A percentile compares a stretch with the other conserved stretches of the same genome.
Conservation (phyloP, 1,140 invertebrate species). For the Cydia pomonella region DNA sequence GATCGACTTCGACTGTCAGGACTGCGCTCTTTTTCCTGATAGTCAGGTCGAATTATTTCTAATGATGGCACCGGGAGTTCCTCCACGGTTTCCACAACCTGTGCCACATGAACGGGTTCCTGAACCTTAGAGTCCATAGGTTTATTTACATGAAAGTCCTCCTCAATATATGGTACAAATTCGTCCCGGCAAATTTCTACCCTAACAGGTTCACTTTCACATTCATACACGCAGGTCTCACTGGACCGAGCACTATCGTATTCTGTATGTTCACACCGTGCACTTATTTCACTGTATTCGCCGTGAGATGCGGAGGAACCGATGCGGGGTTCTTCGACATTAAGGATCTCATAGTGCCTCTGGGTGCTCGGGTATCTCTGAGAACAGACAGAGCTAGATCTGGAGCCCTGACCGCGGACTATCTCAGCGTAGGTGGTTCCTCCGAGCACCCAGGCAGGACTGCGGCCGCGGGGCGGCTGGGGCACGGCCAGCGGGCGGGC, state of each 20-base stretch:
- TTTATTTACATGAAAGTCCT: slow-evolving; percentile 32
- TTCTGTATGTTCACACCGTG: slow-evolving; percentile 19
- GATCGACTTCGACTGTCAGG: slow-evolving; percentile 50
- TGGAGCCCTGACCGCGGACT: slow-evolving; percentile 82
- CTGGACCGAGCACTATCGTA: slow-evolving; percentile 36
- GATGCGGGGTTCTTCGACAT: slow-evolving; percentile 29
- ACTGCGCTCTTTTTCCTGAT: slow-evolving; percentile 51
- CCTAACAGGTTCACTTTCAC: slow-evolving; percentile 49
- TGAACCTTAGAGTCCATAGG: slow-evolving; percentile 32
- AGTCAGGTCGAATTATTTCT: slow-evolving; percentile 45
- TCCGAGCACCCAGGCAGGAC: slow-evolving; percentile 87
- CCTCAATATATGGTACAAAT: slow-evolving; percentile 28
- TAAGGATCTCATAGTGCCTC: slow-evolving; percentile 37
- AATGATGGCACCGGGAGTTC: slow-evolving; percentile 26
- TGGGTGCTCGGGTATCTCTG: slow-evolving; percentile 49
- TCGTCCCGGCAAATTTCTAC: slow-evolving; percentile 36
- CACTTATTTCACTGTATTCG: slow-evolving; percentile 30
- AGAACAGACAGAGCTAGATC: slow-evolving; percentile 58
- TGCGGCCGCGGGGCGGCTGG: slow-evolving; percentile 61
- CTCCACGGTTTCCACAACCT: slow-evolving; percentile 27
- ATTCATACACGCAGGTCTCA: slow-evolving; percentile 43
- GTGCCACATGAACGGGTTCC: not conserved
- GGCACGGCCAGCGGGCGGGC: slow-evolving; percentile 33
- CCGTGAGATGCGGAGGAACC: slow-evolving; percentile 11
- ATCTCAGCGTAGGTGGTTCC: slow-evolving; percentile 90